Evolutionary conservation across 2,888 invertebrate species (phyloP).

Genomic region (Apocheima hispidaria): DNA sequence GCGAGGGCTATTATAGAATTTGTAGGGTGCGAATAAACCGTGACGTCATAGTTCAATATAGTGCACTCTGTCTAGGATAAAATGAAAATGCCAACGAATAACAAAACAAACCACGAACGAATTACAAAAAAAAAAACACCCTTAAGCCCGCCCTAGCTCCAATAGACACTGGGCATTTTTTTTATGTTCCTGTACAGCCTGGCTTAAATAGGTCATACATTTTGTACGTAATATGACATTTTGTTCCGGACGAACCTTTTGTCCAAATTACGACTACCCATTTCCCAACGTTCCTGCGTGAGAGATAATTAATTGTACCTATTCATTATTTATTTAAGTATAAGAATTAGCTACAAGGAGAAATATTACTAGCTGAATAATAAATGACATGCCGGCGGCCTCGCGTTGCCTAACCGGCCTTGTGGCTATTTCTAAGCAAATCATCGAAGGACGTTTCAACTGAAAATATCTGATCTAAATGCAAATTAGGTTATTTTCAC

Average conservation of each 20-base stretch:
- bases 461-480: slow-evolving; percentile 72
- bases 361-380: slow-evolving; percentile 55
- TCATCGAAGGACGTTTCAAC: slow-evolving; percentile 66
- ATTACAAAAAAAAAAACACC: too few species aligned
- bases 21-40: too few species aligned
- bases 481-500: slow-evolving; percentile 65
- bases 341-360: slow-evolving; percentile 21
- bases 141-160: too few species aligned
- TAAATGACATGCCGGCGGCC: slow-evolving; percentile 57
- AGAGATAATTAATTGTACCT: slow-evolving; percentile 46
- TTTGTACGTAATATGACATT: slow-evolving; percentile 18
- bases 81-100: too few species aligned
- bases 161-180: too few species aligned
- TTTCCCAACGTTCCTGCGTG: not conserved
- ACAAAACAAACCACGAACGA: too few species aligned
- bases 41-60: too few species aligned
- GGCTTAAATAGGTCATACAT: too few species aligned
- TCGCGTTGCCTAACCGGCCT: slow-evolving; percentile 62
- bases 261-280: slow-evolving; percentile 4
- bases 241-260: slow-evolving; percentile 26
- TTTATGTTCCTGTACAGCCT: too few species aligned
- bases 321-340: slow-evolving; percentile 51
- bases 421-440: slow-evolving; percentile 71
- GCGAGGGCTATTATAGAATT: too few species aligned
- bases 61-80: too few species aligned